Conservation (phyloP, 2,888 invertebrate species). For the Pollenia griseotomentosa region DNA sequence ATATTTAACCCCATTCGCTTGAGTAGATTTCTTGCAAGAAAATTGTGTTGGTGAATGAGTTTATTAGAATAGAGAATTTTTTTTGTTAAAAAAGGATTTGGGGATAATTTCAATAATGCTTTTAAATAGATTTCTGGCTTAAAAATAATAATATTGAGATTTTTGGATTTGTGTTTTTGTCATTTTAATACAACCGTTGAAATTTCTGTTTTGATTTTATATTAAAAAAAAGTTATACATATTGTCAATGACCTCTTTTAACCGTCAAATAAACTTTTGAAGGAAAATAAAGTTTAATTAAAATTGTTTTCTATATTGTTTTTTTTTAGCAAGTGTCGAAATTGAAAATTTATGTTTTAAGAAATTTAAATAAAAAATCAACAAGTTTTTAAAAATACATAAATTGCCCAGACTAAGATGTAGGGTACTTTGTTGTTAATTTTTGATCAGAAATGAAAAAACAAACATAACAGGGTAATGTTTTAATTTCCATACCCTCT, state of each 20-base stretch:
- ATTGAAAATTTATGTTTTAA: too few species aligned
- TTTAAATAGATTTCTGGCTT: neutral
- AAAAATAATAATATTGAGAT: slow-evolving; percentile 1
- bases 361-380: too few species aligned
- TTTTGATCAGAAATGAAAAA: too few species aligned
- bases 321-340: too few species aligned
- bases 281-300: too few species aligned
- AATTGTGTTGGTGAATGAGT: neutral
- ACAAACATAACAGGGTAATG: too few species aligned
- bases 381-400: too few species aligned
- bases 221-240: neutral
- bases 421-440: too few species aligned
- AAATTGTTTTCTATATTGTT: too few species aligned
- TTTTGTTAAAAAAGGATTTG: neutral
- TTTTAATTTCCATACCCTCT: too few species aligned
- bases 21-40: slow-evolving; percentile 6
- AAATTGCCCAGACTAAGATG: too few species aligned
- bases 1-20: slow-evolving; percentile 63
- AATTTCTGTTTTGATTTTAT: neutral
- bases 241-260: neutral
- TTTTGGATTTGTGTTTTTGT: neutral
- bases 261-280: too few species aligned
- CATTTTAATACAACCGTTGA: slow-evolving; percentile 14
- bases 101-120: slow-evolving; percentile 35
- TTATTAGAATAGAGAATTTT: neutral